Evolutionary conservation across 1,140 invertebrate genomes (phyloP).

Genomic region (Hycleus phaleratus): DNA sequence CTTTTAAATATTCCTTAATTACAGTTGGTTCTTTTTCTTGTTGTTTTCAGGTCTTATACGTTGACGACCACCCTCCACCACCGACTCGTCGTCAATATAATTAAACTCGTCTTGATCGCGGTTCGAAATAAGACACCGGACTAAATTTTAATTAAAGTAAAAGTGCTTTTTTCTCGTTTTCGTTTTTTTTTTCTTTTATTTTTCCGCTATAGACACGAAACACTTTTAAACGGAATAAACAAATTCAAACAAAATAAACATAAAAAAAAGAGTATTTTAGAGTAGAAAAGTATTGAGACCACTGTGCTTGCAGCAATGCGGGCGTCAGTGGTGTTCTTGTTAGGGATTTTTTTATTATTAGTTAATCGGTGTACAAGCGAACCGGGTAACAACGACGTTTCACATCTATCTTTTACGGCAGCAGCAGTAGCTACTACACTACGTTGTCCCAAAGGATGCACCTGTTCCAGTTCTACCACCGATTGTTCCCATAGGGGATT

Average conservation of each 20-base stretch:
- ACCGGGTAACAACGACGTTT: conserved; percentile 10
- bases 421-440: not conserved
- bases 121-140: conserved; percentile 8
- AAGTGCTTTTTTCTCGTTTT: conserved; percentile 1
- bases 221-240: not conserved
- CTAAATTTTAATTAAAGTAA: conserved; percentile 20
- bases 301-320: conserved; percentile 13
- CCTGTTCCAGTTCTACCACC: conserved; percentile 65
- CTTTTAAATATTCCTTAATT: not conserved
- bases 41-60: conserved; percentile 6
- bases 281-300: not conserved
- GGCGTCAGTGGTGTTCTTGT: conserved; percentile 15
- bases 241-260: conserved; percentile 1
- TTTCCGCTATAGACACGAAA: too few relatives aligned
- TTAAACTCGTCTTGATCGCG: conserved; percentile 11
- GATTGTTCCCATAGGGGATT: conserved; percentile 76
- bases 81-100: conserved; percentile 8
- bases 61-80: conserved; percentile 6
- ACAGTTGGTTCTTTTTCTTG: conserved; percentile 3
- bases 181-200: too few relatives aligned
- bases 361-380: conserved; percentile 12
- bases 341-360: conserved; percentile 13
- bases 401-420: conserved; percentile 18
- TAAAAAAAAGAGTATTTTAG: conserved; percentile 6
- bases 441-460: conserved; percentile 69